phyloP scores from a whole-genome alignment of 2,113 vertebrate genomes.

The Bujurquina vittata region DNA sequence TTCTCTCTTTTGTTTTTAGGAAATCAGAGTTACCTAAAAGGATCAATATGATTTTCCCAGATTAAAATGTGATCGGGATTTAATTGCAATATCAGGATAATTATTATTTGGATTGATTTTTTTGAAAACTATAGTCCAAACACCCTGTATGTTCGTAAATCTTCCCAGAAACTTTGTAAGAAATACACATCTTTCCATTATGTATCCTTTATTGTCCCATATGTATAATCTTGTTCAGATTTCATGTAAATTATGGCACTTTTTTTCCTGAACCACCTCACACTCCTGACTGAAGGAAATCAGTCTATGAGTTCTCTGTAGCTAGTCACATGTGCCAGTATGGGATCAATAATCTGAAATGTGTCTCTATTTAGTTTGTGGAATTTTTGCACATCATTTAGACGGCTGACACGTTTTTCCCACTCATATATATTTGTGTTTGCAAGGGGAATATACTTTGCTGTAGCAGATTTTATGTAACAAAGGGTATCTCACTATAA shows the following conservation, averaged over 20 bases:
- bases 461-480: constrained; percentile 96
- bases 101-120: constrained; percentile 24
- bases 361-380: constrained; percentile 87
- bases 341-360: constrained; percentile 80
- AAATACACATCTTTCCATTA: constrained; percentile 58
- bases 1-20: background rate
- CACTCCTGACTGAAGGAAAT: constrained; percentile 75
- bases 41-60: constrained; percentile 8
- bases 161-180: constrained; percentile 47
- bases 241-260: constrained; percentile 79
- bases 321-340: constrained; percentile 78
- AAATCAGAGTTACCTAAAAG: constrained; percentile 1
- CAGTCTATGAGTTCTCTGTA: constrained; percentile 75
- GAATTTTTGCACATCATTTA: constrained; percentile 88
- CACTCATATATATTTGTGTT: constrained; percentile 86
- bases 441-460: constrained; percentile 90
- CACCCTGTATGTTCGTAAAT: constrained; percentile 56
- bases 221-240: constrained; percentile 68
- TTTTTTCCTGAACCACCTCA: constrained; percentile 77
- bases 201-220: constrained; percentile 62
- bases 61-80: constrained; percentile 37
- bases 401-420: constrained; percentile 82
- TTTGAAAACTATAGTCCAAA: constrained; percentile 43
- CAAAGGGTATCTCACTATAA: constrained; percentile 89
- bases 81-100: constrained; percentile 14